These are phyloP conservation scores for Aurelia sp. DNA, from an alignment of 30 jellyfish, hydroid and myxozoan genomes.

Conservation along the genomic window DNA sequence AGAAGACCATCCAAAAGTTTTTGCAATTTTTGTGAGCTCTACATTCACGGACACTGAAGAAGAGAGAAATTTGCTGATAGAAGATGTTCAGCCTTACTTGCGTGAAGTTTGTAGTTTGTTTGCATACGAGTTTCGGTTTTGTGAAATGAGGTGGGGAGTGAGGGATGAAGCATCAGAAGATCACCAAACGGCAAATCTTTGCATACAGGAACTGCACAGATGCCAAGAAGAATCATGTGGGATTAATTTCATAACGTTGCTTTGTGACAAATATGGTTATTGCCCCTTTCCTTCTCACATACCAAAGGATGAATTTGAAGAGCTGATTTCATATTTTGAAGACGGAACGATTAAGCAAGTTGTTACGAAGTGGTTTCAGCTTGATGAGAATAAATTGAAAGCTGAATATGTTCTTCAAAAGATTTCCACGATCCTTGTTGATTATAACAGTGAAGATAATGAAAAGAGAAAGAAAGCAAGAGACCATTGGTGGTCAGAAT, in stretches of 20 bases:
- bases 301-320: too few relatives aligned
- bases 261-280: too few relatives aligned
- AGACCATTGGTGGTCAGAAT: slow-evolving; percentile 45
- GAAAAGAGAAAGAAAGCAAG: slow-evolving; percentile 32
- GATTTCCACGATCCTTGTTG: slow-evolving; percentile 14
- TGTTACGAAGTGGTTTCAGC: slow-evolving; percentile 28
- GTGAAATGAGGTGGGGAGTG: slow-evolving; percentile 69
- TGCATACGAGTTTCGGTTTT: slow-evolving; percentile 51
- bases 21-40: too few relatives aligned
- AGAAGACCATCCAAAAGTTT: too few relatives aligned
- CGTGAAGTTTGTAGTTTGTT: slow-evolving; percentile 54
- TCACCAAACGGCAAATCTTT: slow-evolving; percentile 45
- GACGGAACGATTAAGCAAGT: too few relatives aligned
- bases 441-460: slow-evolving; percentile 26
- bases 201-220: too few relatives aligned
- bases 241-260: too few relatives aligned
- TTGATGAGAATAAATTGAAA: slow-evolving; percentile 11
- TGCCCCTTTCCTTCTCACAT: too few relatives aligned
- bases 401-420: slow-evolving; percentile 24
- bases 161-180: slow-evolving; percentile 57
- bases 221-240: too few relatives aligned
- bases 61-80: slow-evolving; percentile 35
- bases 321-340: too few relatives aligned
- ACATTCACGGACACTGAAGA: too few relatives aligned
- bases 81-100: slow-evolving; percentile 59